A percentile compares a stretch with the other conserved stretches of the same genome.
These are phyloP conservation scores for Homarus americanus DNA, from an alignment of 1,140 invertebrate genomes.

Conservation along the genomic window DNA sequence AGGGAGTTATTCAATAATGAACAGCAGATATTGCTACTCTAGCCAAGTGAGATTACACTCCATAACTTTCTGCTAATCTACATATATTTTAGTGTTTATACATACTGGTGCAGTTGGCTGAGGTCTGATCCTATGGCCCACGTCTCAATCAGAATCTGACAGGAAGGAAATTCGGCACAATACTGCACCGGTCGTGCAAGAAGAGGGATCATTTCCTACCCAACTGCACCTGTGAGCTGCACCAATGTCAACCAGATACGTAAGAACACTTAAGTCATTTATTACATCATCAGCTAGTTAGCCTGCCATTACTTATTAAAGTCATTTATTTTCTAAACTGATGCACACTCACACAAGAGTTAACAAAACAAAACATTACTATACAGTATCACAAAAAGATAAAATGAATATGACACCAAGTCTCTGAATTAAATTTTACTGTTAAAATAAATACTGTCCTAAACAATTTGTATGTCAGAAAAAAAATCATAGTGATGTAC, in stretches of 20 bases:
- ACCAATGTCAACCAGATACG: conserved; percentile 28
- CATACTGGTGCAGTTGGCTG: neutral
- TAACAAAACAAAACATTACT: no score
- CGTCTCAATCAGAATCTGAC: neutral
- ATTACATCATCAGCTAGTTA: conserved; percentile 19
- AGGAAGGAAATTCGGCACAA: neutral
- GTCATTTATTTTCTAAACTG: neutral
- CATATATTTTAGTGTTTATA: conserved; percentile 47
- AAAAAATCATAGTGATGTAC: neutral
- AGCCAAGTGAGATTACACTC: conserved; percentile 43
- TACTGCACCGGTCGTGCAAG: no score
- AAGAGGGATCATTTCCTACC: neutral
- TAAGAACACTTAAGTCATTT: conserved; percentile 51
- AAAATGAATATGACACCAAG: neutral
- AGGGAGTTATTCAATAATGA: neutral
- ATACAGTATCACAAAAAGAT: conserved; percentile 35
- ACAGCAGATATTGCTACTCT: conserved; percentile 24
- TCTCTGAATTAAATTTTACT: conserved; percentile 2
- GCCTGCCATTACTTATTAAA: conserved; percentile 7
- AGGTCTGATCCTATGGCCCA: neutral
- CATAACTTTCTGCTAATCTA: conserved; percentile 37
- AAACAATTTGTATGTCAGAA: neutral
- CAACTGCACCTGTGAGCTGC: neutral
- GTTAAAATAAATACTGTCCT: neutral
- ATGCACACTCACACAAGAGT: conserved; percentile 1